phyloP scores from a whole-genome alignment of 2,888 invertebrate species.

The Chymomyza amoena region DNA sequence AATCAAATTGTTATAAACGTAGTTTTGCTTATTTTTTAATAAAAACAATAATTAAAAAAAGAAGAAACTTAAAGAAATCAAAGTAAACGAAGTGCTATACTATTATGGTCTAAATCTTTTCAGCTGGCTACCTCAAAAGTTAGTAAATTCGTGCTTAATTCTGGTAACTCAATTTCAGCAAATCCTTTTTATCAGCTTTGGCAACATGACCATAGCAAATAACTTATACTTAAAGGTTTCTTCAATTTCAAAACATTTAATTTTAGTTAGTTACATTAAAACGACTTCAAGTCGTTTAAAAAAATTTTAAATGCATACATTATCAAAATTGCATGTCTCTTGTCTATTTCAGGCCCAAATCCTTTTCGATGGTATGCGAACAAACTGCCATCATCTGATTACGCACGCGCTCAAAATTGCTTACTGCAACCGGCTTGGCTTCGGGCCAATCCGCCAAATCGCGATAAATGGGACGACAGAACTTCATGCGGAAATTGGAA shows the following conservation, averaged over 20 bases:
- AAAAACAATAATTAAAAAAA: slow-evolving; percentile 73
- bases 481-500: slow-evolving; percentile 94
- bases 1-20: slow-evolving; percentile 79
- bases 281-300: neutral
- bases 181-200: neutral
- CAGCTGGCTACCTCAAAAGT: neutral
- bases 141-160: no score
- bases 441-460: slow-evolving; percentile 90
- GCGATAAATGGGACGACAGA: slow-evolving; percentile 91
- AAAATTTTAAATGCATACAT: slow-evolving; percentile 2
- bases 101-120: neutral
- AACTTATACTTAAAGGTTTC: neutral
- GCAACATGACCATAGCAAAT: neutral
- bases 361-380: slow-evolving; percentile 86
- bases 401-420: slow-evolving; percentile 85
- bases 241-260: neutral
- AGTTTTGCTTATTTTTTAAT: slow-evolving; percentile 79
- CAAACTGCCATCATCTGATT: slow-evolving; percentile 91
- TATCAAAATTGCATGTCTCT: slow-evolving; percentile 9
- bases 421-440: slow-evolving; percentile 83
- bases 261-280: neutral
- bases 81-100: neutral
- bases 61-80: slow-evolving; percentile 21
- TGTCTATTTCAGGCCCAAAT: slow-evolving; percentile 80
- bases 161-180: no score